Percentiles rank a stretch among this genome's conserved stretches.
Conservation (phyloP, 2,888 invertebrate genomes). For the Megamerina dolium region DNA sequence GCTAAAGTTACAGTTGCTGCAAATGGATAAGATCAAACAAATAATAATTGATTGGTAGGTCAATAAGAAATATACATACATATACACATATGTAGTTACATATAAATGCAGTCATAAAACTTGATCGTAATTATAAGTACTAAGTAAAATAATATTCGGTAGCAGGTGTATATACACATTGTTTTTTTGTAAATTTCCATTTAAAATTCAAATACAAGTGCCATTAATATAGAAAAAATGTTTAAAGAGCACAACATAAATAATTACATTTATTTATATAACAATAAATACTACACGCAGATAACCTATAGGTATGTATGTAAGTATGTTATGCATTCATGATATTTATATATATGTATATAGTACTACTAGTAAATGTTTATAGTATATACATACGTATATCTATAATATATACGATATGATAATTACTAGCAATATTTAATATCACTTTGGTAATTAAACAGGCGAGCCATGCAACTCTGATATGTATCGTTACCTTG, state of each 20-base stretch:
- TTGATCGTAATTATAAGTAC: background rate
- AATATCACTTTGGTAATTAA: slow-evolving; percentile 54
- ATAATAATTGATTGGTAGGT: slow-evolving; percentile 48
- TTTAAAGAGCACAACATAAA: no score
- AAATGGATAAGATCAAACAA: slow-evolving; percentile 33
- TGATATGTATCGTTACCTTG: slow-evolving; percentile 70
- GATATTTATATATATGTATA: slow-evolving; percentile 14
- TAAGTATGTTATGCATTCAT: background rate
- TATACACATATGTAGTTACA: slow-evolving; percentile 8
- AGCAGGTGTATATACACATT: slow-evolving; percentile 6
- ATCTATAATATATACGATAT: slow-evolving; percentile 21
- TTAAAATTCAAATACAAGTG: no score
- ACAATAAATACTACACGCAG: no score
- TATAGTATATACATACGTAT: slow-evolving; percentile 8
- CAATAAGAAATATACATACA: slow-evolving; percentile 20
- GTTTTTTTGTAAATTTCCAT: slow-evolving; percentile 13
- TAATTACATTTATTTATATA: no score
- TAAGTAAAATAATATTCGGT: background rate
- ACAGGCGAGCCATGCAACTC: slow-evolving; percentile 61
- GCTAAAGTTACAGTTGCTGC: background rate
- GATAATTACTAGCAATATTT: slow-evolving; percentile 44
- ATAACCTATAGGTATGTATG: no score
- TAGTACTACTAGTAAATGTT: no score
- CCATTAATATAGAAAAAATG: no score
- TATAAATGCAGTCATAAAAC: background rate